phyloP scores from a whole-genome alignment of 2,888 invertebrate species.

The Capitulum mitella region DNA sequence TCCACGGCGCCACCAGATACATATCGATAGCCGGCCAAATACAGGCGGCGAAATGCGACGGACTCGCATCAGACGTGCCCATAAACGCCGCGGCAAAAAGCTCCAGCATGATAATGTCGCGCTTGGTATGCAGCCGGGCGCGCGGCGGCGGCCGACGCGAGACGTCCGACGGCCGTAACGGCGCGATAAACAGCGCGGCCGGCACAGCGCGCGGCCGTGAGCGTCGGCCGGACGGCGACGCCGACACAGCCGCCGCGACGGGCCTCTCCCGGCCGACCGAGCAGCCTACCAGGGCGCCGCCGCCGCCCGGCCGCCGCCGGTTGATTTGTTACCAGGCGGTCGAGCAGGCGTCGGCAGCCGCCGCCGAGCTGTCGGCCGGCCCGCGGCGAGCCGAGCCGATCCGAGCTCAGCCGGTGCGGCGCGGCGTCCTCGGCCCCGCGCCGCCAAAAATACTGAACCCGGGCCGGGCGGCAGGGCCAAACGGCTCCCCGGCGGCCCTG shows the following conservation, averaged over 20 bases:
- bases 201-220: background rate
- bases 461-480: background rate
- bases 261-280: too few species aligned
- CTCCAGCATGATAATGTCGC: background rate
- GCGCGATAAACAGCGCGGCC: background rate
- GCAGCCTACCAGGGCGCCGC: too few species aligned
- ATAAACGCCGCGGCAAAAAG: conserved; percentile 6
- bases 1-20: background rate
- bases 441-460: too few species aligned
- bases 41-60: conserved; percentile 2
- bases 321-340: too few species aligned
- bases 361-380: background rate
- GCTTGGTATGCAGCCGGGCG: conserved; percentile 1
- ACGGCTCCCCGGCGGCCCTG: background rate
- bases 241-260: background rate
- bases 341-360: background rate
- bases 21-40: conserved; percentile 16
- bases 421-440: too few species aligned
- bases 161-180: background rate
- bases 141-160: background rate
- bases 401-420: too few species aligned
- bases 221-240: background rate
- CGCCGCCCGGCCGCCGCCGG: too few species aligned
- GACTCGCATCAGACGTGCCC: background rate
- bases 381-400: background rate